Percentiles rank a stretch among this genome's conserved stretches.
Conservation (phyloP, 2,888 invertebrate species). For the Pyrgus malvae region DNA sequence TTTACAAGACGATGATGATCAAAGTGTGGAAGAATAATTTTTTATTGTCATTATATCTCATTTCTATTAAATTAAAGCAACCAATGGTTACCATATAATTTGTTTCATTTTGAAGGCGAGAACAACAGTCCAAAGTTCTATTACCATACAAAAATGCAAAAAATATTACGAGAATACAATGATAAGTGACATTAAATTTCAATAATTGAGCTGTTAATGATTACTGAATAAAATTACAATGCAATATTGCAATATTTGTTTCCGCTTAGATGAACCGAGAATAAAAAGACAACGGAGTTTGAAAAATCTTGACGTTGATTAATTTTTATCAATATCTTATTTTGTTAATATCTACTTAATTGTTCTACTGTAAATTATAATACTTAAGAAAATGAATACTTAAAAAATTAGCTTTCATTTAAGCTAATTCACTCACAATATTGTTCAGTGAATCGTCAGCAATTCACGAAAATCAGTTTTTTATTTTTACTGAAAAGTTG, state of each 20-base stretch:
- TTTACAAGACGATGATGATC: too few relatives aligned
- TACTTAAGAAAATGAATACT: background rate
- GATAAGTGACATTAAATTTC: background rate
- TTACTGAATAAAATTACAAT: too few relatives aligned
- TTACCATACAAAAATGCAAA: background rate
- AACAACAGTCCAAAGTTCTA: background rate
- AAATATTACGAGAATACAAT: background rate
- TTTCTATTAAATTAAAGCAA: too few relatives aligned
- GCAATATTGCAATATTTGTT: too few relatives aligned
- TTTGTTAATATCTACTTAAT: too few relatives aligned
- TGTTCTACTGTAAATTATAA: background rate
- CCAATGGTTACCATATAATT: background rate
- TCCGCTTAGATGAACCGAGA: too few relatives aligned
- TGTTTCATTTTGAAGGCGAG: too few relatives aligned
- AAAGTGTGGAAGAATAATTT: too few relatives aligned
- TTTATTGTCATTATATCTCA: background rate
- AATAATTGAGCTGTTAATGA: too few relatives aligned
- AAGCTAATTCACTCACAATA: background rate
- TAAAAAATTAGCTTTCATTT: background rate
- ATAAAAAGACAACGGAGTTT: too few relatives aligned
- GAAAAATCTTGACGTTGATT: background rate
- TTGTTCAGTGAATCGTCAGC: background rate
- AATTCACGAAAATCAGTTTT: background rate
- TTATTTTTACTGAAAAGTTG: background rate
- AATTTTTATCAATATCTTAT: too few relatives aligned